phyloP scores from a whole-genome alignment of 2,797 vertebrate genomes.

The Prionace glauca region DNA sequence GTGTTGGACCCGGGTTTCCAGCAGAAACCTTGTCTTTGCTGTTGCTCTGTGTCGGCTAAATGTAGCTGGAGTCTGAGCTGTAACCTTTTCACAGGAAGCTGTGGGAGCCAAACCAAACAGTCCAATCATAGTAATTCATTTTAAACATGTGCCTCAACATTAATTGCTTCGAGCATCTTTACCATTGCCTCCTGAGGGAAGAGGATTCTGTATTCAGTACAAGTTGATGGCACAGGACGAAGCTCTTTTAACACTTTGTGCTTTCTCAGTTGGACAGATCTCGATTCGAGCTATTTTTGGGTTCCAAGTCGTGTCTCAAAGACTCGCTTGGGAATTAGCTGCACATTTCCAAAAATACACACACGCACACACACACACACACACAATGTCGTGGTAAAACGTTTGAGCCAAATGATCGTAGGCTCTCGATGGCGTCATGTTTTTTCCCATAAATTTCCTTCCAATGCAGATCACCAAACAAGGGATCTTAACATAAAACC shows the following conservation, averaged over 20 bases:
- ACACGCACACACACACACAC: not conserved
- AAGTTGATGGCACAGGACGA: not conserved
- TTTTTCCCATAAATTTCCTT: not conserved
- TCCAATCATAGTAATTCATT: not conserved
- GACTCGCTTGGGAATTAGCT: not conserved
- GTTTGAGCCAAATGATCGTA: too few relatives aligned
- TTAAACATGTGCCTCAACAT: not conserved
- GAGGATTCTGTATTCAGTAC: not conserved
- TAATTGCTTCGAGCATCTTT: not conserved
- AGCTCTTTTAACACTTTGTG: not conserved
- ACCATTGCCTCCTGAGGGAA: not conserved
- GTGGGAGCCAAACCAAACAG: not conserved
- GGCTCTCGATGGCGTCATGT: not conserved
- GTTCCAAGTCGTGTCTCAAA: not conserved
- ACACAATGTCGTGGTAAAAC: too few relatives aligned
- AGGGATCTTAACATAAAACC: not conserved
- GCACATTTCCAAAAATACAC: not conserved
- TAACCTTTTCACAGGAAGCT: not conserved
- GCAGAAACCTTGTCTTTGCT: not conserved
- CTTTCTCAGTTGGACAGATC: not conserved
- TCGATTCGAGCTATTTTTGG: not conserved
- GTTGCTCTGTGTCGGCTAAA: not conserved
- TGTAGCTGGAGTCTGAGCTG: not conserved
- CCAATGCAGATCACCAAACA: not conserved
- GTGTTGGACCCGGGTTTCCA: not conserved